Percentiles rank a stretch among this genome's conserved stretches.
phyloP scores from a whole-genome alignment of 2,797 vertebrate genomes.

The Tokudaia muenninki region DNA sequence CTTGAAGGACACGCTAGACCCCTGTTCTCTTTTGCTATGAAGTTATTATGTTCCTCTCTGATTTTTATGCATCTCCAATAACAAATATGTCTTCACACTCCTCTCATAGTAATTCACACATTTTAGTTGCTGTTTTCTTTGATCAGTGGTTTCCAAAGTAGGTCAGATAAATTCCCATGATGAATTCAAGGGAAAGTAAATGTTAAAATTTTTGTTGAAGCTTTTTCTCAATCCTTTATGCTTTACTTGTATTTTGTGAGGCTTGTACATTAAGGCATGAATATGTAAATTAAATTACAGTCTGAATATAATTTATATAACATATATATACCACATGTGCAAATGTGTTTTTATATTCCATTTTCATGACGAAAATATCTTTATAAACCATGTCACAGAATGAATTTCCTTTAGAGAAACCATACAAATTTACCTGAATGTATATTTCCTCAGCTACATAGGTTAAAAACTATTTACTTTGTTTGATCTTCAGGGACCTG shows the following conservation, averaged over 20 bases:
- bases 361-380: neutral
- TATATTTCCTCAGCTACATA: neutral
- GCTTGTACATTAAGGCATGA: neutral
- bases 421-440: neutral
- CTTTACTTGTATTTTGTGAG: neutral
- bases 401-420: neutral
- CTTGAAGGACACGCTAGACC: neutral
- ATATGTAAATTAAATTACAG: neutral
- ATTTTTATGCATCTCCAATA: neutral
- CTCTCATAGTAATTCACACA: neutral
- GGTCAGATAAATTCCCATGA: neutral
- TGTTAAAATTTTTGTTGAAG: neutral
- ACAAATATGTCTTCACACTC: neutral
- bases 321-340: no score
- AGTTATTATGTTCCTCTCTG: neutral
- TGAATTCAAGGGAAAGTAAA: neutral
- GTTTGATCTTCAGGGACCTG: neutral
- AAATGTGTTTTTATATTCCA: neutral
- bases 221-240: neutral
- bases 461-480: neutral
- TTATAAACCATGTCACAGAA: neutral
- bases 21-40: neutral
- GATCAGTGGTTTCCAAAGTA: neutral
- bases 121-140: constrained; percentile 38
- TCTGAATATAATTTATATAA: neutral